Base-by-base conservation (phyloP, 1,140 invertebrate species). In the Pristionchus pacificus region DNA sequence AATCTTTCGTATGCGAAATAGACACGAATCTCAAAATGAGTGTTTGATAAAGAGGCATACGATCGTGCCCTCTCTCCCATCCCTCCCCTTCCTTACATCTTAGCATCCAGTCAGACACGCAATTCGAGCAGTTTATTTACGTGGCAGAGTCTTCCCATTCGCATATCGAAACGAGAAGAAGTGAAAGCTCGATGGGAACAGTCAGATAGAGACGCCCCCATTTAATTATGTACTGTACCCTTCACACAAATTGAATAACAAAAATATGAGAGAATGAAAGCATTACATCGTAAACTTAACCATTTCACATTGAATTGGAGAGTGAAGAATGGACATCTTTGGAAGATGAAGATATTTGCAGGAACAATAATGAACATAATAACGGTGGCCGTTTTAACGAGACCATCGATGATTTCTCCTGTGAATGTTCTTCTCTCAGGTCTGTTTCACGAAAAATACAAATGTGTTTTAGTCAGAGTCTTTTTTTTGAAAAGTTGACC, bases 311-410 rank as follows among this genome's bases (percentile, higher is more conserved):
- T 28, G 1, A 64, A 28, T 31, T 31, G 33, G 6, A 28, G 6
- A 1, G 14, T 29, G 13, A 31, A 14, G 14, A 15, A 30, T 31
- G 15, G 19, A 27, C 24, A 10, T 13, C 2, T 61, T 71, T 1
- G 10, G n/a, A n/a, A n/a, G n/a, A n/a, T n/a, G n/a, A n/a, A n/a
- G n/a, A n/a, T n/a, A n/a, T n/a, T n/a, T n/a, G n/a, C n/a, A 79
- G 80, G 80, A 15, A 83, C 91, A 55, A 85, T 94, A 65, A 91
- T 92, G n/a, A 96, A 96, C 81, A 85, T 91, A 15, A 85, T 95
- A 38, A 96, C 94, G 81, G 91, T 96, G 49, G 89, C 91, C 1
- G 92, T 96, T 0, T 84, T 96, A 29, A 94, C 93, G 0, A 86
- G 91, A 55, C 78, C 81, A n/a, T 70, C 76, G 14, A 82, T 82